phyloP scores from a whole-genome alignment of 2,888 invertebrate genomes.

The Salpingus planirostris region DNA sequence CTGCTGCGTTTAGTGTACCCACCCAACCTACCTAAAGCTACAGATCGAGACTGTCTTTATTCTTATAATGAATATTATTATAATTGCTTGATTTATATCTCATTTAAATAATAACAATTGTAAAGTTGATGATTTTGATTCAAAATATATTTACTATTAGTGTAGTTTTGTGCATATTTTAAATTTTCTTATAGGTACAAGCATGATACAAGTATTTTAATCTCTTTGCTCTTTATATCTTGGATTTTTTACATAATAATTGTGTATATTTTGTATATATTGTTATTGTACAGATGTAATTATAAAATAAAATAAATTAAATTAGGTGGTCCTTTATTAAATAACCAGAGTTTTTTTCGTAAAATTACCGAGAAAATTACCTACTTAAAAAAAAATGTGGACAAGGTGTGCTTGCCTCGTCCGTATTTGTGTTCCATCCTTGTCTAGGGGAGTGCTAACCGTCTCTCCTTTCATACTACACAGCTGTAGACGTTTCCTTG shows the following conservation, averaged over 20 bases:
- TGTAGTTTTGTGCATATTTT: background rate
- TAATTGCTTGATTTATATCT: no score
- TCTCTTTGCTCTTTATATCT: slow-evolving; percentile 2
- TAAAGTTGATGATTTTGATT: slow-evolving; percentile 1
- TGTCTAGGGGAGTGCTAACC: slow-evolving; percentile 95
- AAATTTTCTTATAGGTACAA: slow-evolving; percentile 8
- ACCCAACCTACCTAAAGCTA: background rate
- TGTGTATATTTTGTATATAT: slow-evolving; percentile 22
- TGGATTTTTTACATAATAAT: slow-evolving; percentile 6
- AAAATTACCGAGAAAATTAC: no score
- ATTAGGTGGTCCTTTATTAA: no score
- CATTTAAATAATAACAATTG: no score
- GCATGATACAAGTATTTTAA: no score
- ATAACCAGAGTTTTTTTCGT: no score
- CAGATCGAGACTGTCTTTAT: background rate
- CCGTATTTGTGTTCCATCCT: slow-evolving; percentile 73
- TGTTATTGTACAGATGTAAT: slow-evolving; percentile 20
- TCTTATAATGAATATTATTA: no score
- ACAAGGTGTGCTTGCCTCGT: slow-evolving; percentile 42
- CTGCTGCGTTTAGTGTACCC: no score
- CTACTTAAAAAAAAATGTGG: slow-evolving; percentile 43
- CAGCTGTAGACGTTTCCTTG: slow-evolving; percentile 30
- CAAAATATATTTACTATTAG: background rate
- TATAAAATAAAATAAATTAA: no score
- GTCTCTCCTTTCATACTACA: slow-evolving; percentile 98